Percentiles rank a stretch among this genome's conserved stretches.
These are phyloP conservation scores for Galaxea fascicularis DNA, from an alignment of 92 coral and sea anemone species.

Conservation along the genomic window DNA sequence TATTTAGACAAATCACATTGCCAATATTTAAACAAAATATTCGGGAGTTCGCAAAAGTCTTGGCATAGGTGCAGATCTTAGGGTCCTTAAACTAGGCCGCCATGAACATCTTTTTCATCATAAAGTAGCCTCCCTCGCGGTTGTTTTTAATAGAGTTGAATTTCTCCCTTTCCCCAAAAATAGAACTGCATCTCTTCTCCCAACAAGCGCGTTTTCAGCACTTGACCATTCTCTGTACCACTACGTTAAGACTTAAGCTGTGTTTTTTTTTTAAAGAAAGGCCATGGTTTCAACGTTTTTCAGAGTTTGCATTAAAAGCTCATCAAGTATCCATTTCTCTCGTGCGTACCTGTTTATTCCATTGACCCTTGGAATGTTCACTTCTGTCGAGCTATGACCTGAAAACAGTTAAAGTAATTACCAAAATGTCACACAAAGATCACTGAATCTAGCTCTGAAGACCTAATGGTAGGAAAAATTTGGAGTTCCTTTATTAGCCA, in stretches of 20 bases:
- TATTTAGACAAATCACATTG: neutral
- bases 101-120: neutral
- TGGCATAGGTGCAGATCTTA: too few species aligned
- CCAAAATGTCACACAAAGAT: neutral
- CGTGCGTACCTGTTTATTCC: constrained; percentile 39
- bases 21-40: too few species aligned
- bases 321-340: too few species aligned
- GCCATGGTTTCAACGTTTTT: neutral
- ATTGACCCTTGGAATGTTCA: constrained; percentile 2
- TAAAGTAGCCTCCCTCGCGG: neutral
- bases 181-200: too few species aligned
- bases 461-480: neutral
- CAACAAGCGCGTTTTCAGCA: neutral
- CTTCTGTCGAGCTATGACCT: constrained; percentile 3
- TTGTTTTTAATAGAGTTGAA: too few species aligned
- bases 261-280: neutral
- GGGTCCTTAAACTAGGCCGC: too few species aligned
- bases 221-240: neutral
- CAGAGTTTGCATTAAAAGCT: too few species aligned
- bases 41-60: too few species aligned
- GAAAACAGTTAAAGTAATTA: neutral
- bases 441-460: too few species aligned
- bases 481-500: too few species aligned
- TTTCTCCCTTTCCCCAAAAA: neutral
- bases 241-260: neutral